Conservation (phyloP, 2,888 invertebrate genomes). For the Macropis europaea region DNA sequence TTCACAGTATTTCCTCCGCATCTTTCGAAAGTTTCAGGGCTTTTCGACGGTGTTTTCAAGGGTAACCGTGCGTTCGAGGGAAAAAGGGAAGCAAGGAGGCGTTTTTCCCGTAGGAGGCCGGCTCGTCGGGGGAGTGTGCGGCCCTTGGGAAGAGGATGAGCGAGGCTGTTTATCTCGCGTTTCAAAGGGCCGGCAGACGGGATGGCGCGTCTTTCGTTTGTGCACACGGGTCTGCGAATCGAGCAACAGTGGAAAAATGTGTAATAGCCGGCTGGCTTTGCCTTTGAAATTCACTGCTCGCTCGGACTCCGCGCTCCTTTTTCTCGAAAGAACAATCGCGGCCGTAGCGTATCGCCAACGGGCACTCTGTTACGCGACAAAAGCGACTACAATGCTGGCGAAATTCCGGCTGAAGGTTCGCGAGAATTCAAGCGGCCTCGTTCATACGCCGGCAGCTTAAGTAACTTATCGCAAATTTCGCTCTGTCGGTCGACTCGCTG, state of each 20-base stretch:
- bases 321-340: constrained; percentile 40
- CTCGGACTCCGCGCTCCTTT: background rate
- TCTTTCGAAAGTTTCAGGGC: too few species aligned
- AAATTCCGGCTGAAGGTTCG: constrained; percentile 19
- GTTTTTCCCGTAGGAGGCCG: constrained; percentile 8
- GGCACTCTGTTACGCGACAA: constrained; percentile 29
- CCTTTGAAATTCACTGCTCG: constrained; percentile 55
- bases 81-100: background rate
- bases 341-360: constrained; percentile 45
- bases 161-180: constrained; percentile 53
- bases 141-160: constrained; percentile 21
- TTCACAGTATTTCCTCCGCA: too few species aligned
- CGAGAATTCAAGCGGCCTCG: too few species aligned
- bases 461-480: too few species aligned
- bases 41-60: too few species aligned
- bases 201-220: constrained; percentile 13
- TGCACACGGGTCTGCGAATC: constrained; percentile 3
- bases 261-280: constrained; percentile 35
- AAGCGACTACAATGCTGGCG: background rate
- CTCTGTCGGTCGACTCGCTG: too few species aligned
- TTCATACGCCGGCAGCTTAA: too few species aligned
- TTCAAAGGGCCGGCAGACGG: constrained; percentile 42
- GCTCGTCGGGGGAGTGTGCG: constrained; percentile 23
- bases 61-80: too few species aligned
- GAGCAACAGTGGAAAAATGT: constrained; percentile 47